These are phyloP conservation scores for Catagonus wagneri DNA, from an alignment of 2,113 vertebrate species.

Conservation along the genomic window DNA sequence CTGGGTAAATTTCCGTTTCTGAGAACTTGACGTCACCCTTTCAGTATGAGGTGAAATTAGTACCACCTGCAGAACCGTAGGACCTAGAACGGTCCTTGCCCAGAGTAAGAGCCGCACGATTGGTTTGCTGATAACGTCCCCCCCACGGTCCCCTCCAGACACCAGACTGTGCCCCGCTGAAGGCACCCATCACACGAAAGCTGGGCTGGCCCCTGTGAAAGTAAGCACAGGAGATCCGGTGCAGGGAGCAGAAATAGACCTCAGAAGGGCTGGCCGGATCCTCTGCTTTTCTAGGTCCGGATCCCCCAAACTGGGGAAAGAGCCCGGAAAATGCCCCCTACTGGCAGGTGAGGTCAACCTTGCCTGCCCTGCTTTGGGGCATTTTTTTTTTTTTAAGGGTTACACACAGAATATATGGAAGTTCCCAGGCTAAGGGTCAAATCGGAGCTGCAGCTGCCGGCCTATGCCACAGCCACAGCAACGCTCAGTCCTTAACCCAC, in stretches of 20 bases:
- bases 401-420: too few species aligned
- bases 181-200: not conserved
- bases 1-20: fast-evolving
- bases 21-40: not conserved
- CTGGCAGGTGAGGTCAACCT: fast-evolving
- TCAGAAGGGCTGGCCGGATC: not conserved
- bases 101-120: not conserved
- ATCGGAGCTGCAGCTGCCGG: too few species aligned
- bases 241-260: not conserved
- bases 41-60: not conserved
- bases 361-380: too few species aligned
- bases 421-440: too few species aligned
- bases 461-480: too few species aligned
- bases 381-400: too few species aligned
- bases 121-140: too few species aligned
- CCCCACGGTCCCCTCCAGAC: not conserved
- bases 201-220: not conserved
- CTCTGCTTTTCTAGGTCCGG: not conserved
- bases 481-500: too few species aligned
- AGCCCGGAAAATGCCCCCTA: fast-evolving
- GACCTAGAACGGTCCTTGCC: not conserved
- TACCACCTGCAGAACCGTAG: not conserved
- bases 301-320: not conserved
- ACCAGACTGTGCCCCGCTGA: not conserved
- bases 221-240: not conserved